A percentile compares a stretch with the other conserved stretches of the same genome.
Conservation (phyloP, 64 coral and sea anemone genomes). For the Actinia tenebrosa region DNA sequence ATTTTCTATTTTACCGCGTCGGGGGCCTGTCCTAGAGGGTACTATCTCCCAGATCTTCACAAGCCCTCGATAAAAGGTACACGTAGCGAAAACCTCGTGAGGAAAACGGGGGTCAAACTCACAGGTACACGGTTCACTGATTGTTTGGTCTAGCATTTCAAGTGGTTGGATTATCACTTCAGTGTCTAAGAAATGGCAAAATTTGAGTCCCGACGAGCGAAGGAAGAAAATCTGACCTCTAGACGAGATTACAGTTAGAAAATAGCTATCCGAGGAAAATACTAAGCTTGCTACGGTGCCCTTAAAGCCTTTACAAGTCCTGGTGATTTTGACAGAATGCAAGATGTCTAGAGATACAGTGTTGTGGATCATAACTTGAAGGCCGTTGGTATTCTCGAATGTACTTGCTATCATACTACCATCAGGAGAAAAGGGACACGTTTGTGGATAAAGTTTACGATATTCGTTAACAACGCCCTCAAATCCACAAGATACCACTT, state of each 20-base stretch:
- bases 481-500: neutral
- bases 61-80: constrained; percentile 29
- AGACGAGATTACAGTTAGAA: constrained; percentile 28
- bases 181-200: constrained; percentile 4
- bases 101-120: constrained; percentile 42
- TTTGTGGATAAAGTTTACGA: constrained; percentile 40
- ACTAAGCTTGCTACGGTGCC: constrained; percentile 24
- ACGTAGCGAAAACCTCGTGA: constrained; percentile 31
- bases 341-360: constrained; percentile 8
- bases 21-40: neutral
- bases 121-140: constrained; percentile 16
- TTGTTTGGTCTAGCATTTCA: constrained; percentile 21
- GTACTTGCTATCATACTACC: constrained; percentile 35
- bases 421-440: constrained; percentile 35
- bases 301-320: constrained; percentile 25
- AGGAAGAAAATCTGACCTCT: constrained; percentile 28
- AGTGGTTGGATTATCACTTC: constrained; percentile 17
- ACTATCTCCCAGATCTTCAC: constrained; percentile 42
- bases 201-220: neutral
- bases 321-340: constrained; percentile 22
- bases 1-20: neutral
- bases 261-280: constrained; percentile 31
- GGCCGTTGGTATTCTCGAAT: neutral
- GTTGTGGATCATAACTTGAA: constrained; percentile 17
- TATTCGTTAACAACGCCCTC: constrained; percentile 25